A percentile compares a stretch with the other conserved stretches of the same genome.
Evolutionary conservation across 1,140 invertebrate genomes (phyloP).

Genomic region (Dolichoris vasculosae): DNA sequence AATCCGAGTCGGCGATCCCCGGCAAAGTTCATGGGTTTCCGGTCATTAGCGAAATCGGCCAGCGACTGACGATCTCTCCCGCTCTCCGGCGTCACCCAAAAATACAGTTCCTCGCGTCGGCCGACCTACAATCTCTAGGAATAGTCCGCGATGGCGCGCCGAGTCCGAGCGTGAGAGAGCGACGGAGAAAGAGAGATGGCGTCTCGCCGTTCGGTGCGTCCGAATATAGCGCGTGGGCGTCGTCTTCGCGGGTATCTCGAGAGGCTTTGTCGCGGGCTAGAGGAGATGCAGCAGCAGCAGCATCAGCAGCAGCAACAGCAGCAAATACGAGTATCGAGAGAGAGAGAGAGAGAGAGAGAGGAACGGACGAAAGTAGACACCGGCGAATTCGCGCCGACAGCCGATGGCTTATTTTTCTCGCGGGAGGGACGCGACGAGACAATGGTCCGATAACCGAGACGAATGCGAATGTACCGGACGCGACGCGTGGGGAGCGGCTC

Average conservation of each 20-base stretch:
- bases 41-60: constrained; percentile 43
- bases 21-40: constrained; percentile 47
- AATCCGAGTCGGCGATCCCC: neutral
- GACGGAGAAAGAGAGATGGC: neutral
- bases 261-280: no score
- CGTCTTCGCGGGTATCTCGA: neutral
- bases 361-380: no score
- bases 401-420: no score
- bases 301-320: no score
- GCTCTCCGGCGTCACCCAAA: neutral
- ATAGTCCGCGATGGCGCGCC: constrained; percentile 11
- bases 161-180: neutral
- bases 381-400: no score
- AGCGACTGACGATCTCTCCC: neutral
- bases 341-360: no score
- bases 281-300: neutral
- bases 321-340: no score
- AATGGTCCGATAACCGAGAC: neutral
- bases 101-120: constrained; percentile 31
- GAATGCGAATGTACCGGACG: neutral
- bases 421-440: no score
- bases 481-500: no score
- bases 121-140: constrained; percentile 42
- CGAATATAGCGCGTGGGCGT: constrained; percentile 46
- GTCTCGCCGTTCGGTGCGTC: constrained; percentile 25